phyloP scores from a whole-genome alignment of 30 jellyfish, hydroid and myxozoan genomes.

The Cassiopea andromeda region DNA sequence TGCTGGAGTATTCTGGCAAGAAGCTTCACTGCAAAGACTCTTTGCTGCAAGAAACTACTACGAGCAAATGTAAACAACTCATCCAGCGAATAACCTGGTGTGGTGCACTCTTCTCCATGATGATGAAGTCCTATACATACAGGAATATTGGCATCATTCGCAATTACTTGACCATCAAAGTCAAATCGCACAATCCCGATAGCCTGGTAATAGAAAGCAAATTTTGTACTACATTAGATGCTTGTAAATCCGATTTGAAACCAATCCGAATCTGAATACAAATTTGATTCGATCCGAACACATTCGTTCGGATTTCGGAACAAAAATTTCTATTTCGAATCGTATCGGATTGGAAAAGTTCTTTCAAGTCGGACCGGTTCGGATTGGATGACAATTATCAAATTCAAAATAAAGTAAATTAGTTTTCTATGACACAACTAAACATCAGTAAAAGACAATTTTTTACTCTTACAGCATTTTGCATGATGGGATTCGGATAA shows the following conservation, averaged over 20 bases:
- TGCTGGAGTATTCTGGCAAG: conserved; percentile 75
- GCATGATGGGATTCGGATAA: no score
- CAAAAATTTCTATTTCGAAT: no score
- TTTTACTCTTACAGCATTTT: no score
- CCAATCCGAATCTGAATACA: neutral
- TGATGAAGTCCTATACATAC: conserved; percentile 85
- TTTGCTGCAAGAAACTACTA: conserved; percentile 81
- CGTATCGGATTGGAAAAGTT: no score
- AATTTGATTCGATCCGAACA: no score
- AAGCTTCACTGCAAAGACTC: conserved; percentile 74
- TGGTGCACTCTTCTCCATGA: conserved; percentile 90
- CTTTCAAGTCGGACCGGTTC: no score
- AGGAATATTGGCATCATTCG: conserved; percentile 41
- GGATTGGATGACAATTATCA: no score
- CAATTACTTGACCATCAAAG: conserved; percentile 77
- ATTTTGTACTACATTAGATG: neutral
- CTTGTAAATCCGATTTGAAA: neutral
- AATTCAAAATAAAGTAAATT: no score
- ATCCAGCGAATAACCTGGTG: conserved; percentile 89
- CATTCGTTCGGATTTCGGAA: no score
- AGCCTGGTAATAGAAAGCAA: neutral
- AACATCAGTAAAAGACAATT: no score
- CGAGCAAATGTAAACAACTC: conserved; percentile 90
- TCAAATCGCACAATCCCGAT: conserved; percentile 76
- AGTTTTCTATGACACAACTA: no score